A percentile compares a stretch with the other conserved stretches of the same genome.
Evolutionary conservation across 2,888 invertebrate genomes (phyloP).

Genomic region (Caenorhabditis plicata): DNA sequence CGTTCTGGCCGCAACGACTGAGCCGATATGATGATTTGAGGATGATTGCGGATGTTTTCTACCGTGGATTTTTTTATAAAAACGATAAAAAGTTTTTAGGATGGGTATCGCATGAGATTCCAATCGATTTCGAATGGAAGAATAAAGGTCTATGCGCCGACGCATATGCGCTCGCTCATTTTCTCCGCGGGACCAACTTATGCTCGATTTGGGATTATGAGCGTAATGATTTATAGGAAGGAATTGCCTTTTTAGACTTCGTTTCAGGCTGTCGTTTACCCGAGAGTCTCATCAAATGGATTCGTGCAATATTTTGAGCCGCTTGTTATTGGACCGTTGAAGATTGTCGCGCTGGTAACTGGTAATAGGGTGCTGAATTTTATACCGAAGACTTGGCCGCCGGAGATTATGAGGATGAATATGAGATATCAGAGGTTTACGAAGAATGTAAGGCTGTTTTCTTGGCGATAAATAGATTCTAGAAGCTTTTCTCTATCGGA

Average conservation of each 20-base stretch:
- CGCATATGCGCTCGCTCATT: background rate
- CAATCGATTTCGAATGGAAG: slow-evolving; percentile 3
- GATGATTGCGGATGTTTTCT: background rate
- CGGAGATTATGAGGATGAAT: background rate
- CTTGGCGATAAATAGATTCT: background rate
- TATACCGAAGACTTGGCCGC: slow-evolving; percentile 12
- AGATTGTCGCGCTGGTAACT: slow-evolving; percentile 15
- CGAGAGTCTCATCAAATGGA: background rate
- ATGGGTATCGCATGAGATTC: background rate
- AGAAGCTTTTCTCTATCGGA: background rate
- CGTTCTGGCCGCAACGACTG: slow-evolving; percentile 25
- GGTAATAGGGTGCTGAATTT: slow-evolving; percentile 17
- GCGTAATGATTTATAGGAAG: background rate
- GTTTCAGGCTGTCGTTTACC: slow-evolving; percentile 4
- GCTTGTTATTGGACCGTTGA: slow-evolving; percentile 14
- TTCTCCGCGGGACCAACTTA: slow-evolving; percentile 6
- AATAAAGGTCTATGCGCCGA: background rate
- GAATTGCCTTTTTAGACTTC: background rate
- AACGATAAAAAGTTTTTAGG: background rate
- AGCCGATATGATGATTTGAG: slow-evolving; percentile 18
- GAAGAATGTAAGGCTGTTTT: background rate
- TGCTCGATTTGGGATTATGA: slow-evolving; percentile 5
- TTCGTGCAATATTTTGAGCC: slow-evolving; percentile 9
- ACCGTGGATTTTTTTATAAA: too few species aligned
- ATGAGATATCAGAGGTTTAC: background rate